A percentile compares a stretch with the other conserved stretches of the same genome.
phyloP scores from a whole-genome alignment of 2,797 vertebrate genomes.

The Paramormyrops hopkinsi region DNA sequence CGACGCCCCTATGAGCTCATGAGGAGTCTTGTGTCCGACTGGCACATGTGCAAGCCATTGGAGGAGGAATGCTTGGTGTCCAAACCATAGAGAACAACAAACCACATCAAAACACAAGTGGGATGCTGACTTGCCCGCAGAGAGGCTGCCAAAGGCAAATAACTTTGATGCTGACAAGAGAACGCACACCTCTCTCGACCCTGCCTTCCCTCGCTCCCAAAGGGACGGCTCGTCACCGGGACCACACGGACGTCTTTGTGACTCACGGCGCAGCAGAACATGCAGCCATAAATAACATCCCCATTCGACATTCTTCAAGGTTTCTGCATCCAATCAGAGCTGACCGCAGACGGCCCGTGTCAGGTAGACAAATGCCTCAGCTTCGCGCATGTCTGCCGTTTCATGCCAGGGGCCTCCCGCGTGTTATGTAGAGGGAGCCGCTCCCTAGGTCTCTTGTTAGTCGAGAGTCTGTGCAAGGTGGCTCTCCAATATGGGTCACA shows the following conservation, averaged over 20 bases:
- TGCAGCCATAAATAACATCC: background rate
- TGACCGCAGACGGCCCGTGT: background rate
- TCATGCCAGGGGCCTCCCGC: background rate
- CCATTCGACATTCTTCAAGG: background rate
- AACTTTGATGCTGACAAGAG: conserved; percentile 4
- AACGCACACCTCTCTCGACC: background rate
- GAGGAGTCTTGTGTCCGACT: background rate
- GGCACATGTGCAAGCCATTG: background rate
- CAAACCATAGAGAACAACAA: background rate
- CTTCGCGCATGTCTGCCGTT: background rate
- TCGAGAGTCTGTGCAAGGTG: background rate
- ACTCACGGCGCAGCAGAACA: background rate
- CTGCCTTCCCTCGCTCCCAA: background rate
- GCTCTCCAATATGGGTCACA: background rate
- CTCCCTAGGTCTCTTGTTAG: background rate
- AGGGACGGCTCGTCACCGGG: background rate
- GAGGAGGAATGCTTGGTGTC: background rate
- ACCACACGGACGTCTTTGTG: background rate
- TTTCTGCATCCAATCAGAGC: background rate
- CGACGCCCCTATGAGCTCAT: background rate
- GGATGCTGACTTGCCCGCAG: background rate
- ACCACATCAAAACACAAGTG: background rate
- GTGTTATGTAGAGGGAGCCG: background rate
- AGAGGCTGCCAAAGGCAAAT: background rate
- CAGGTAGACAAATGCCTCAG: background rate